Conservation (phyloP, 1,140 invertebrate genomes). For the Spodoptera frugiperda region DNA sequence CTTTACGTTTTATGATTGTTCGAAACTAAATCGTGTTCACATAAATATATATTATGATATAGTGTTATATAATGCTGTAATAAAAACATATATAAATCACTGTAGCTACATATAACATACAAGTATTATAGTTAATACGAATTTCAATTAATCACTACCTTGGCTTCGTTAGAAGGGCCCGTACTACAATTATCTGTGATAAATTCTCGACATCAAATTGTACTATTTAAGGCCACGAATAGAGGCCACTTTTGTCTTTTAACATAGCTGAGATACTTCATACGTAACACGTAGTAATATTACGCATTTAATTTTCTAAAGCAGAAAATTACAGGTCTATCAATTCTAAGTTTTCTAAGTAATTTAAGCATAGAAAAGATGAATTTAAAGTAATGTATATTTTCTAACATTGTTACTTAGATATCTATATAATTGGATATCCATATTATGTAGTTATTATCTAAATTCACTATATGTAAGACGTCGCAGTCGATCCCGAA, state of each 20-base stretch:
- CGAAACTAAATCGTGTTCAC: conserved; percentile 32
- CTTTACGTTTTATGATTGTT: conserved; percentile 26
- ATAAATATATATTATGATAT: conserved; percentile 23
- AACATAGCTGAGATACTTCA: too few relatives aligned
- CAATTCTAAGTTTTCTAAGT: too few relatives aligned
- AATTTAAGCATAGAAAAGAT: too few relatives aligned
- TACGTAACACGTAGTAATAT: too few relatives aligned
- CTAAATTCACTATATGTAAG: too few relatives aligned
- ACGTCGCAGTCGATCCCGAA: too few relatives aligned
- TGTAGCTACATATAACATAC: conserved; percentile 38
- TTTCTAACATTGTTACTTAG: too few relatives aligned
- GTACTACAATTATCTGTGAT: conserved; percentile 35
- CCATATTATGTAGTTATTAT: too few relatives aligned
- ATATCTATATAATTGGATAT: too few relatives aligned
- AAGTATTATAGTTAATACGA: conserved; percentile 39
- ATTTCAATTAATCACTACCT: conserved; percentile 51
- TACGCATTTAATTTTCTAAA: not conserved
- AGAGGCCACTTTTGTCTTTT: conserved; percentile 24
- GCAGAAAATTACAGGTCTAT: not conserved
- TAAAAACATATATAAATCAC: conserved; percentile 43
- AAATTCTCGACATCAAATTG: conserved; percentile 25
- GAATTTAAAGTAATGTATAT: too few relatives aligned
- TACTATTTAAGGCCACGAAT: conserved; percentile 10
- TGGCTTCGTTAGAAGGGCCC: conserved; percentile 53
- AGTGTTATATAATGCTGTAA: conserved; percentile 23